Base-by-base conservation (phyloP, 2,888 invertebrate genomes). In the Pristionchus fissidentatus region DNA sequence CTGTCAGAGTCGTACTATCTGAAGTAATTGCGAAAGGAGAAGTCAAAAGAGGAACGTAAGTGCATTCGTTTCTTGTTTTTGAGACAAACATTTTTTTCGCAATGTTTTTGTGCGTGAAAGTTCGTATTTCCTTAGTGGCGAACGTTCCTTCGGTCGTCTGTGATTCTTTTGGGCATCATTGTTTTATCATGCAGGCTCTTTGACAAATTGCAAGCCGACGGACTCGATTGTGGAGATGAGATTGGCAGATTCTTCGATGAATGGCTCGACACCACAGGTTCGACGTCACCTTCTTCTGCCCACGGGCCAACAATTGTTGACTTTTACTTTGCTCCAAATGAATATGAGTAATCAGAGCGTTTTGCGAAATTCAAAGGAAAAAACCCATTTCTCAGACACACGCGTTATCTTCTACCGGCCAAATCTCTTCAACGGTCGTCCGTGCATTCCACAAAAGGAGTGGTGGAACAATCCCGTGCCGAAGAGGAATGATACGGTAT, bases 181-280 rank as follows among this genome's bases (percentile, higher is more conserved):
- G n/a, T n/a, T n/a, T n/a, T n/a, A n/a, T n/a, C n/a, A n/a, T 62
- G 35, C 75, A 75, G 75, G 4, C 29, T 75, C 29, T 46, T 46
- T 46, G 19, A 22, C 15, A 32, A 75, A n/a, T 80, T 86, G 46
- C 86, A 87, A 22, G 87, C 89, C 8, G 91, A 91, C 62, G 91
- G 91, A 8, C 86, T 88, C 62, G 91, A 91, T 77, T 91, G 91
- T 82, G 91, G 91, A 5, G 88, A 90, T 29, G 86, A 83, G 13
- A 86, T 87, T 3, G 88, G 87, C n/a, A 77, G 83, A 19, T 86
- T 88, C 19, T 84, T 91, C 60, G 87, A 87, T 10, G 83, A 88
- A 32, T 86, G 85, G 29, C 77, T 90, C 26, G 86, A 85, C 22
- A 87, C 87, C 60, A 78, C 78, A 4, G 84, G 86, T 83, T 83